Conservation (phyloP, 1,140 invertebrate genomes). For the Drosophila repletoides region DNA sequence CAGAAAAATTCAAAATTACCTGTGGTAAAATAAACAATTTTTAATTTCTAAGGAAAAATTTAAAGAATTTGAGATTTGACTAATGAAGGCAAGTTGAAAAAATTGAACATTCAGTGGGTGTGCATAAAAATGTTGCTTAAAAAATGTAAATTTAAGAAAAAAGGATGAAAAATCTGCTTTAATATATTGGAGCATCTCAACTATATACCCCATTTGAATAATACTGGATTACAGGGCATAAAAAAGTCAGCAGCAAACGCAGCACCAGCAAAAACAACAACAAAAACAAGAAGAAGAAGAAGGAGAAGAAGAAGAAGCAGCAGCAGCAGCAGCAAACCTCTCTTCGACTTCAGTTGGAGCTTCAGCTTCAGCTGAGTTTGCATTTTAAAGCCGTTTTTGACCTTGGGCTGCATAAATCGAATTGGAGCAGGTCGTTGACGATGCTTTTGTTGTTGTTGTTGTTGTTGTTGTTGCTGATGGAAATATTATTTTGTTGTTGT, state of each 20-base stretch:
- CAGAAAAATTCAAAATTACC: too few species aligned
- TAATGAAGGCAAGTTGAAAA: too few species aligned
- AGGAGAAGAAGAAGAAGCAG: conserved; percentile 5
- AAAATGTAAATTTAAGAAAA: too few species aligned
- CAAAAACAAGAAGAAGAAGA: conserved; percentile 7
- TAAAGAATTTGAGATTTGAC: too few species aligned
- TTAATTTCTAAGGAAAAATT: too few species aligned
- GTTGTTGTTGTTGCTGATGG: conserved; percentile 2
- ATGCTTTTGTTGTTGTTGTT: conserved; percentile 24
- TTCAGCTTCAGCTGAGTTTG: conserved; percentile 57
- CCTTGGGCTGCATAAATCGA: conserved; percentile 75
- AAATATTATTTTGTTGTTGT: conserved; percentile 18
- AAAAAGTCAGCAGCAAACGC: neutral
- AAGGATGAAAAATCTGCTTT: too few species aligned
- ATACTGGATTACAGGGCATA: neutral
- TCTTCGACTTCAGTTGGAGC: neutral
- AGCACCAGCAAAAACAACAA: conserved; percentile 7
- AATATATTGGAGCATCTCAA: too few species aligned
- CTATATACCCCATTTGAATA: neutral
- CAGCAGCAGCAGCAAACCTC: conserved; percentile 1
- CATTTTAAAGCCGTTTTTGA: conserved; percentile 70
- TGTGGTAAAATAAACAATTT: too few species aligned
- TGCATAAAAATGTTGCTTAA: too few species aligned
- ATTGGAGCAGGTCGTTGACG: conserved; percentile 78
- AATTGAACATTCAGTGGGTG: too few species aligned